Evolutionary conservation across 2,888 invertebrate genomes (phyloP), one percentile per base, ranked within the genome.

Genomic region (Metellina segmentata): DNA sequence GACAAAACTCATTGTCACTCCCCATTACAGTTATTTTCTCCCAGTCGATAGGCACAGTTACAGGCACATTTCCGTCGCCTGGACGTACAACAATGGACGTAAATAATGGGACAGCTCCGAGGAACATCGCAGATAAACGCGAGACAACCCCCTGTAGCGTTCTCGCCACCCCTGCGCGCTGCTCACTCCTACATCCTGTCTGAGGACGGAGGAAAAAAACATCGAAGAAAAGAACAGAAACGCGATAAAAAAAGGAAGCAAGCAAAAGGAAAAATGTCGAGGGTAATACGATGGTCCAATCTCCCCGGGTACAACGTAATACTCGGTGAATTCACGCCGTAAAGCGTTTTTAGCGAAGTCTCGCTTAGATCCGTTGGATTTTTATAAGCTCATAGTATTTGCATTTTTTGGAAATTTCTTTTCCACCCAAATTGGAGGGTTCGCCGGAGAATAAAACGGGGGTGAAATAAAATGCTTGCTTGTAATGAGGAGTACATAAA

Each of bases 401-500:
- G 53, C 72, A 52, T 85, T 69, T 85, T 75, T 75, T 75, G 5
- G 7, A 6, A 49, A 9, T 48, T 13, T 49, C 19, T 34, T 49
- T 69, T 53, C 20, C 13, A 7, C 0, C 61, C 53, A 85, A 74
- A 74, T 61, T 74, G 34, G 19, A 77, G 69, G 6, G 20, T 9
- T 48, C 11, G 9, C 53, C 16, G 20, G 61, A 61, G 69, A 61
- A 79, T 79, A 79, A 69, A 79, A 83, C 51, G 13, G 16, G n/a
- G 16, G 7, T 16, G 52, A 74, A 83, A 77, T 77, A 69, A 77
- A 85, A 51, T 11, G 13, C 48, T 85, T 69, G 8, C 49, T 53
- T 85, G 69, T 77, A 69, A 85, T 85, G 77, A 85, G 77, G 48
- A 53, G 74, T 34, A 11, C 13, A 20, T 75, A 77, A 77, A 77